These are phyloP conservation scores for Etheostoma cragini DNA, from an alignment of 2,113 vertebrate species.

Conservation along the genomic window DNA sequence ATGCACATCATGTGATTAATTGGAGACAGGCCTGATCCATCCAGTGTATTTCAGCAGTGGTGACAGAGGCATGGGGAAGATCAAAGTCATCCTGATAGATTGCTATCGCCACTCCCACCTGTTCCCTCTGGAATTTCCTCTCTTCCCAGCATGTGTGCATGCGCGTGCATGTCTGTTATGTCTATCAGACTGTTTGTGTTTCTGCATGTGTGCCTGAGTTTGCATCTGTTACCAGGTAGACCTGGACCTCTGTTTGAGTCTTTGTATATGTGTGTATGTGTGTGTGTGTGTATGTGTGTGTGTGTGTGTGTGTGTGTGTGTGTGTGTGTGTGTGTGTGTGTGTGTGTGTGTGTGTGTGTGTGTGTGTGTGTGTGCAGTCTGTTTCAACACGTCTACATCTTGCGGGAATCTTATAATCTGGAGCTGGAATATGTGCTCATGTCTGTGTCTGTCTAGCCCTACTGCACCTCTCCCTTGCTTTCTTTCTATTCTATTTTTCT, in stretches of 20 bases:
- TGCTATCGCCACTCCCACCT: conserved; percentile 82
- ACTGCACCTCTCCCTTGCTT: conserved; percentile 63
- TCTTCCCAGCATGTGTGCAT: conserved; percentile 66
- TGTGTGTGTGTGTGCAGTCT: conserved; percentile 59
- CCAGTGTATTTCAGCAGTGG: conserved; percentile 48
- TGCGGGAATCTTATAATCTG: conserved; percentile 86
- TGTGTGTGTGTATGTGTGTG: conserved; percentile 52
- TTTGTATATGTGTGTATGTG: conserved; percentile 48
- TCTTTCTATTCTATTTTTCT: conserved; percentile 25
- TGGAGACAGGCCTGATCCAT: conserved; percentile 55
- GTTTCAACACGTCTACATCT: conserved; percentile 83
- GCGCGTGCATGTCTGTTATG: conserved; percentile 78
- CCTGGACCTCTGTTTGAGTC: conserved; percentile 45
- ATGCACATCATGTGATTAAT: conserved; percentile 55
- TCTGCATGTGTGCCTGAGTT: conserved; percentile 79
- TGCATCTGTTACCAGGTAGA: conserved; percentile 77
- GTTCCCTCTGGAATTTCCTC: conserved; percentile 82
- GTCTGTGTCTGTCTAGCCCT: conserved; percentile 81
- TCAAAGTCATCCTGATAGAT: conserved; percentile 80
- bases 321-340: conserved; percentile 46
- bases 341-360: conserved; percentile 55
- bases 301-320: conserved; percentile 38
- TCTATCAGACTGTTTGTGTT: conserved; percentile 79
- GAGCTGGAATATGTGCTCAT: conserved; percentile 83
- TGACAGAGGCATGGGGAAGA: conserved; percentile 72